phyloP scores from a whole-genome alignment of 2,113 vertebrate species.

The Pagrus major region DNA sequence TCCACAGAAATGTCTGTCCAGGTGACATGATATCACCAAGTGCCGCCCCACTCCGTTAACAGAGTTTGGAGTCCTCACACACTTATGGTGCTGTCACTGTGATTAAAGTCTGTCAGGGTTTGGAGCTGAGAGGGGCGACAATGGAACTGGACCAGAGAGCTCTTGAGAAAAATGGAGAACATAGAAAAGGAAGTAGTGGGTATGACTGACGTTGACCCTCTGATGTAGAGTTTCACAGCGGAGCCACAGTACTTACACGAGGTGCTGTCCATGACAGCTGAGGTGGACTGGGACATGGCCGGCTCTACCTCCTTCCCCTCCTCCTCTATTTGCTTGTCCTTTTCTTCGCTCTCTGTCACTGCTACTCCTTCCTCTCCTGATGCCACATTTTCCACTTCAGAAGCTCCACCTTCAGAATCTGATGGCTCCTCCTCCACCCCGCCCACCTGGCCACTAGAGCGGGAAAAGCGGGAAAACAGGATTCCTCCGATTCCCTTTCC shows the following conservation, averaged over 20 bases:
- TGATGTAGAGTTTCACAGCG: neutral
- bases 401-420: conserved; percentile 69
- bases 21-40: too few species aligned
- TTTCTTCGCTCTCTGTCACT: conserved; percentile 58
- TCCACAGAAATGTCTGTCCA: too few species aligned
- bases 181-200: neutral
- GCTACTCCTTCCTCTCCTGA: conserved; percentile 45
- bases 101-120: neutral
- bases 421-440: conserved; percentile 82
- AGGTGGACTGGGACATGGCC: conserved; percentile 85
- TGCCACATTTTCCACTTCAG: conserved; percentile 76
- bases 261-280: conserved; percentile 87
- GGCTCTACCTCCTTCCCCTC: conserved; percentile 63
- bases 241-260: conserved; percentile 83
- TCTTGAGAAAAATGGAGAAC: neutral
- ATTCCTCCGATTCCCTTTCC: conserved; percentile 97
- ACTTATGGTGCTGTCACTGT: too few species aligned
- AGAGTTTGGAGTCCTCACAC: too few species aligned
- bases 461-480: conserved; percentile 94
- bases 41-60: too few species aligned
- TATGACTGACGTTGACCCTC: neutral
- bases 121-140: neutral
- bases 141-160: neutral
- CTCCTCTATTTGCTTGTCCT: conserved; percentile 85
- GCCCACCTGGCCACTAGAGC: conserved; percentile 84